Evolutionary conservation across 2,888 invertebrate genomes (phyloP), one percentile per base, ranked within the genome.

Genomic region (Sarcophaga carnaria): DNA sequence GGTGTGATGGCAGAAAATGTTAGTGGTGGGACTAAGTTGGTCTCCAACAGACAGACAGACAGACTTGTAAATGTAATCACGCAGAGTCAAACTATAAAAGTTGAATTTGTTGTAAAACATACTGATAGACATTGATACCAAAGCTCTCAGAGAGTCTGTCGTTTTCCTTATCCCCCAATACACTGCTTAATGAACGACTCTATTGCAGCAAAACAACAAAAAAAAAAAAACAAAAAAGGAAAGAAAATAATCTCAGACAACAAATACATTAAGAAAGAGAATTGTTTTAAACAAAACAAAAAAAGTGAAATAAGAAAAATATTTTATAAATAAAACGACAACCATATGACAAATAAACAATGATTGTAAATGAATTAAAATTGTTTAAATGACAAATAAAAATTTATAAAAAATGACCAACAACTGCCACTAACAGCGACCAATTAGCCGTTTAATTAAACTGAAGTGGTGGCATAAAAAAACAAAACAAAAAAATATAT

Each of bases 391-490:
- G 75, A 64, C 83, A 84, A 79, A 77, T 78, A 83, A 83, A 86
- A 74, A 69, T 75, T 78, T 82, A 79, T 83, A 82, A 87, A 81
- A 75, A 84, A 84, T 80, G 4, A 67, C 80, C 77, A 83, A 77
- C 80, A 81, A 77, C 72, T 70, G 79, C 67, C 74, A 78, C 78
- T 69, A 76, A 81, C 87, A 86, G 83, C 74, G 75, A 88, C 49
- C 83, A 88, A 85, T 86, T 83, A 88, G 87, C 77, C 70, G 63
- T 84, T 81, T 84, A 87, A 87, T 87, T 87, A 87, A 87, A 79
- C 59, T 80, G 80, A 83, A 80, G 83, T 76, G 74, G 45, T 71
- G 54, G 12, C 12, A 17, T 72, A 76, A 25, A 71, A 37, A 47
- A 59, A 59, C 11, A 72, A 59, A 27, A n/a, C 4, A 62, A 27